These are phyloP conservation scores for Megathymus violae DNA, from an alignment of 1,140 invertebrate species.

Conservation along the genomic window DNA sequence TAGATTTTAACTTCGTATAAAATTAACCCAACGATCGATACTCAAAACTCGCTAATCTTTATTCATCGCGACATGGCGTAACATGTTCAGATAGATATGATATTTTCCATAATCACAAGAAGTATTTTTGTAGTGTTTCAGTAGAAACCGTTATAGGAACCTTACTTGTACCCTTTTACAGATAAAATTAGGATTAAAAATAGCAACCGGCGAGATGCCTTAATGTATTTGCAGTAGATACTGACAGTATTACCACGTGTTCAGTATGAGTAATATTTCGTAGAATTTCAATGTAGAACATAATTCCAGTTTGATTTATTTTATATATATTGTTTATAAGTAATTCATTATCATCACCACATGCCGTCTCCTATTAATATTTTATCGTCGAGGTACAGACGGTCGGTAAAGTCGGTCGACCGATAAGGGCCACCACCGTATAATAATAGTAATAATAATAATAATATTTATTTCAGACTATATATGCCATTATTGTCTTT, in stretches of 20 bases:
- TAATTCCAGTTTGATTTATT: too few species aligned
- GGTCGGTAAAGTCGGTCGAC: too few species aligned
- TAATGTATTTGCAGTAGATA: conserved; percentile 5
- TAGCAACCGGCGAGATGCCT: conserved; percentile 18
- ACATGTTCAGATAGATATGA: conserved; percentile 45
- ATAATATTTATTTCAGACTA: too few species aligned
- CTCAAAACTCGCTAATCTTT: conserved; percentile 46
- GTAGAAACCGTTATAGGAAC: conserved; percentile 19
- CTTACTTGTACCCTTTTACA: conserved; percentile 6
- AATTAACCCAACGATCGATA: conserved; percentile 15
- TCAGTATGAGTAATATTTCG: too few species aligned
- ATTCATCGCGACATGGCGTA: conserved; percentile 43
- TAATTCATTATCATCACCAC: too few species aligned
- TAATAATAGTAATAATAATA: too few species aligned
- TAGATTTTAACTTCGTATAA: neutral
- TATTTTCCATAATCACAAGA: conserved; percentile 28
- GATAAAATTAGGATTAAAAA: conserved; percentile 14
- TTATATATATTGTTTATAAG: too few species aligned
- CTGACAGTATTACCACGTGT: conserved; percentile 31
- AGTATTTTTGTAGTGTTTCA: conserved; percentile 29
- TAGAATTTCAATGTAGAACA: too few species aligned
- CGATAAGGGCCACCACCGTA: too few species aligned
- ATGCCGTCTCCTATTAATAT: too few species aligned
- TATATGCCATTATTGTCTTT: too few species aligned
- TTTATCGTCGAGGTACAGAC: too few species aligned